Conservation (phyloP, 2,113 vertebrate genomes). For the Tautogolabrus adspersus region DNA sequence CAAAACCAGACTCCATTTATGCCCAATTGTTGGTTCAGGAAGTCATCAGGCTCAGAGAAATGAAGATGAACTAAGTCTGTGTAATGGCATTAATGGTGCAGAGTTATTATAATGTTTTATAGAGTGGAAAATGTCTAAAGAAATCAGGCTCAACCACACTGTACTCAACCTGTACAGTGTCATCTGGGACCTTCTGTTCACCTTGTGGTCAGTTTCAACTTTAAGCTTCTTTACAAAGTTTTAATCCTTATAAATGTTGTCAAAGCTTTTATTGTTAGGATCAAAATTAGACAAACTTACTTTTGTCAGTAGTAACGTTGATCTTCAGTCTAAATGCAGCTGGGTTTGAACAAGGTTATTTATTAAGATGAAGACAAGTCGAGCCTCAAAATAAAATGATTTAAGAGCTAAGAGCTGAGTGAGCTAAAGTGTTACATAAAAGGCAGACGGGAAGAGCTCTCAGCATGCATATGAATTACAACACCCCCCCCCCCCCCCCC, state of each 20-base stretch:
- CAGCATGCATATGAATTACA: not conserved
- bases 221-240: too few species aligned
- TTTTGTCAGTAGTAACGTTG: not conserved
- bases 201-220: not conserved
- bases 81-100: constrained; percentile 20
- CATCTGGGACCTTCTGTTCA: too few species aligned
- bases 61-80: constrained; percentile 3
- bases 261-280: not conserved
- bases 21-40: not conserved
- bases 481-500: too few species aligned
- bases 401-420: not conserved
- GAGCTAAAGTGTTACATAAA: not conserved
- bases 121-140: not conserved
- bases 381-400: not conserved
- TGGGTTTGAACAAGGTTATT: not conserved
- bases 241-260: not conserved
- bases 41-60: not conserved
- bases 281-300: not conserved
- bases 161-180: not conserved
- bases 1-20: not conserved
- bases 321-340: constrained; percentile 2
- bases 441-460: constrained; percentile 6
- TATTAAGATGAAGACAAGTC: not conserved
- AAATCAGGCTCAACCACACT: constrained; percentile 2
- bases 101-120: not conserved